Evolutionary conservation across 2,797 vertebrate species (phyloP).

Genomic region (Prunella strophiata): DNA sequence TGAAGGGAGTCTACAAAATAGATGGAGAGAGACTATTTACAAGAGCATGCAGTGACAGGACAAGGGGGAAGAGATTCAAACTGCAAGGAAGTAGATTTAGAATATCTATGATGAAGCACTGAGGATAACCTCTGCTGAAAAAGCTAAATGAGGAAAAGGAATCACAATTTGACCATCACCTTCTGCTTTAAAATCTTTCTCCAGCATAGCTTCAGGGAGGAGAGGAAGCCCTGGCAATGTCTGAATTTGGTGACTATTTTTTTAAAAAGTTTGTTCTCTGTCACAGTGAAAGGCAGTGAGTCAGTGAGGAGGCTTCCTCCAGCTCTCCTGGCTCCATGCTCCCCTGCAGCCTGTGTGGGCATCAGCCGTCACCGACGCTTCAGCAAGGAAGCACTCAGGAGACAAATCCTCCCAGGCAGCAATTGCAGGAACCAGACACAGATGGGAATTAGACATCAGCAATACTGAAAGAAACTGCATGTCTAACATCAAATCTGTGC

Average conservation of each 20-base stretch:
- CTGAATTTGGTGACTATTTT: background rate
- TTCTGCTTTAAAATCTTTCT: background rate
- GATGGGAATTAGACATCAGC: constrained; percentile 11
- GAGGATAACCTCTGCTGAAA: background rate
- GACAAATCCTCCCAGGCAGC: background rate
- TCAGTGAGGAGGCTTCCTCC: background rate
- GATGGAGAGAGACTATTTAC: background rate
- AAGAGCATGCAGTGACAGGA: background rate
- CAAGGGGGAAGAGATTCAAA: background rate
- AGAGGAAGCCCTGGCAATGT: background rate
- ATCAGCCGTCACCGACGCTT: background rate
- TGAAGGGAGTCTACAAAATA: background rate
- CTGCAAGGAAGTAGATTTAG: background rate
- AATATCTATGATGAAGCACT: background rate
- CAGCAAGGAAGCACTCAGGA: background rate
- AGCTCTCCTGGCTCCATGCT: background rate
- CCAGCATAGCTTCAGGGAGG: background rate
- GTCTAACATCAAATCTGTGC: background rate
- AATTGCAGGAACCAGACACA: background rate
- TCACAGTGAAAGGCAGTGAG: background rate
- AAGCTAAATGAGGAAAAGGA: background rate
- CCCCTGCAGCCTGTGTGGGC: background rate
- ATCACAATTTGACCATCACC: background rate
- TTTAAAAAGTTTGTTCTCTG: background rate
- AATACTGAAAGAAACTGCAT: background rate